These are phyloP conservation scores for Odontamblyopus lacepedii DNA, from an alignment of 2,797 vertebrate genomes.

Conservation along the genomic window DNA sequence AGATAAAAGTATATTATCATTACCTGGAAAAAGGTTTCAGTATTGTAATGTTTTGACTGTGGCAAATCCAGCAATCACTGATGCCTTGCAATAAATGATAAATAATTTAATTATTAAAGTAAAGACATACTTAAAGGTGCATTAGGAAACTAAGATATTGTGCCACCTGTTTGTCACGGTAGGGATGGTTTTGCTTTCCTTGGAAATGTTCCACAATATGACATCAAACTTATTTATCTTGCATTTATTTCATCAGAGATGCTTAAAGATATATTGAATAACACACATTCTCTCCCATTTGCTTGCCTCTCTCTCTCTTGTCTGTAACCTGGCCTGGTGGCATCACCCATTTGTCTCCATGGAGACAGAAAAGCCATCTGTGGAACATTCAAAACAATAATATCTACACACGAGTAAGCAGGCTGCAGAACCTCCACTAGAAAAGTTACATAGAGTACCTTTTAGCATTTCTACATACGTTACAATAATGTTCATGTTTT, in stretches of 20 bases:
- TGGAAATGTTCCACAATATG: too few species aligned
- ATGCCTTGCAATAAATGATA: background rate
- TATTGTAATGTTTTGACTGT: too few species aligned
- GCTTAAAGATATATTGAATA: too few species aligned
- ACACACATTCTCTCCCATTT: too few species aligned
- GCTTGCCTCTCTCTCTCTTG: background rate
- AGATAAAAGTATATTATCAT: slow-evolving; percentile 1
- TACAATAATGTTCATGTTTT: background rate
- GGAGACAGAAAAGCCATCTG: background rate
- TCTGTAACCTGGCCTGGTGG: background rate
- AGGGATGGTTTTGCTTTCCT: too few species aligned
- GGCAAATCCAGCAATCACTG: background rate
- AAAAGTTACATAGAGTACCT: too few species aligned
- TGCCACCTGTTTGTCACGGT: too few species aligned
- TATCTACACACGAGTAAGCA: background rate
- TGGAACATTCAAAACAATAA: slow-evolving; percentile 1
- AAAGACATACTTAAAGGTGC: background rate
- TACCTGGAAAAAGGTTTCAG: background rate
- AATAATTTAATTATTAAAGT: background rate
- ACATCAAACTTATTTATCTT: too few species aligned
- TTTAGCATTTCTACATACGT: too few species aligned
- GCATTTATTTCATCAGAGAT: too few species aligned
- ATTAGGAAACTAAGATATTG: too few species aligned
- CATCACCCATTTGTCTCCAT: background rate
- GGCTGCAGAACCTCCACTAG: background rate